Conservation (phyloP, 2,797 vertebrate genomes). For the Melanotaenia parkinsoni region DNA sequence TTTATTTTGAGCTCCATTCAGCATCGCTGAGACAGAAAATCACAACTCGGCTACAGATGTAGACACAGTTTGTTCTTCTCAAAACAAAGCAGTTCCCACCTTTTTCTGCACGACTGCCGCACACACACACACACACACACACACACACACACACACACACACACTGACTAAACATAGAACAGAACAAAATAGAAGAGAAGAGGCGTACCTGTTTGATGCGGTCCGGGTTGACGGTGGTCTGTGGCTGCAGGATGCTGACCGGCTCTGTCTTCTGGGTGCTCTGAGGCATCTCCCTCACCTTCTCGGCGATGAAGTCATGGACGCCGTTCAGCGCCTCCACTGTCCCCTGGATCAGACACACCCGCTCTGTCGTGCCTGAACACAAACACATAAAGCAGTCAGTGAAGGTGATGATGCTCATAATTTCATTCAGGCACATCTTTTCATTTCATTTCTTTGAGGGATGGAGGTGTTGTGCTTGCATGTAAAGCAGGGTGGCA, state of each 20-base stretch:
- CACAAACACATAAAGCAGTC: background rate
- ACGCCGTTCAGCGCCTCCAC: constrained; percentile 92
- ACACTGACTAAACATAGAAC: constrained; percentile 8
- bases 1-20: constrained; percentile 32
- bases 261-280: constrained; percentile 92
- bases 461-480: background rate
- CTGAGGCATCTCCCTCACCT: constrained; percentile 95
- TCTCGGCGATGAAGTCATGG: constrained; percentile 94
- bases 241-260: constrained; percentile 92
- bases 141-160: constrained; percentile 14
- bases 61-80: constrained; percentile 4
- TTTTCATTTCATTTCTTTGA: too few species aligned
- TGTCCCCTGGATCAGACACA: constrained; percentile 93
- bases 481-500: constrained; percentile 16
- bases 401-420: background rate
- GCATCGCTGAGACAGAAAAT: constrained; percentile 40
- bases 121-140: constrained; percentile 8
- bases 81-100: constrained; percentile 10
- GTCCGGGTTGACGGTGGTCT: constrained; percentile 94
- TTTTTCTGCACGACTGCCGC: background rate
- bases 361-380: constrained; percentile 92
- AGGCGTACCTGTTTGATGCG: constrained; percentile 92
- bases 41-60: constrained; percentile 22
- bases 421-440: too few species aligned
- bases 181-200: background rate